These are phyloP conservation scores for Harpalus rufipes DNA, from an alignment of 2,888 invertebrate genomes.

Conservation along the genomic window DNA sequence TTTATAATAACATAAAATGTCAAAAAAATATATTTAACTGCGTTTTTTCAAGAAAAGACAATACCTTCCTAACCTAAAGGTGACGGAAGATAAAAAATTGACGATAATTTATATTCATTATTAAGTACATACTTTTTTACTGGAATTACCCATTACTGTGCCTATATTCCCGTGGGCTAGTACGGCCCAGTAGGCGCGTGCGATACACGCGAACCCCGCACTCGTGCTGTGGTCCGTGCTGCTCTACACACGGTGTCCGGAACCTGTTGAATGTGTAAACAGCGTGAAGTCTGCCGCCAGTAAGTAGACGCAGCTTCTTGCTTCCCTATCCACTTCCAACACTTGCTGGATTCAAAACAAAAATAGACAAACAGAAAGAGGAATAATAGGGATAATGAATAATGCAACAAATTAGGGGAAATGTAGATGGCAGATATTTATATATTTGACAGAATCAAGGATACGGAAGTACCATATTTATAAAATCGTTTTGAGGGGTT, in stretches of 20 bases:
- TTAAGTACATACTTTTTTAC: no score
- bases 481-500: no score
- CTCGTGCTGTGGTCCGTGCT: constrained; percentile 14
- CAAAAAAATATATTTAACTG: no score
- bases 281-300: constrained; percentile 60
- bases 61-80: no score
- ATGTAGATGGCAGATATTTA: neutral
- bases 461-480: no score
- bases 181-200: constrained; percentile 19
- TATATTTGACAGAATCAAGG: neutral
- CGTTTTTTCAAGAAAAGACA: no score
- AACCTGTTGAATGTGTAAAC: constrained; percentile 65
- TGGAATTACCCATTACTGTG: no score
- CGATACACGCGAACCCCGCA: constrained; percentile 21
- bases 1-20: no score
- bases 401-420: neutral
- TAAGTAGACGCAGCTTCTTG: no score
- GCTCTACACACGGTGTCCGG: constrained; percentile 7
- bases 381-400: no score
- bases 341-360: constrained; percentile 10
- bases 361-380: neutral
- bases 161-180: neutral
- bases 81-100: no score
- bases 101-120: no score
- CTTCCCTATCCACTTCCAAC: neutral